Evolutionary conservation across 2,113 vertebrate species (phyloP).

Genomic region (Tenrec ecaudatus): DNA sequence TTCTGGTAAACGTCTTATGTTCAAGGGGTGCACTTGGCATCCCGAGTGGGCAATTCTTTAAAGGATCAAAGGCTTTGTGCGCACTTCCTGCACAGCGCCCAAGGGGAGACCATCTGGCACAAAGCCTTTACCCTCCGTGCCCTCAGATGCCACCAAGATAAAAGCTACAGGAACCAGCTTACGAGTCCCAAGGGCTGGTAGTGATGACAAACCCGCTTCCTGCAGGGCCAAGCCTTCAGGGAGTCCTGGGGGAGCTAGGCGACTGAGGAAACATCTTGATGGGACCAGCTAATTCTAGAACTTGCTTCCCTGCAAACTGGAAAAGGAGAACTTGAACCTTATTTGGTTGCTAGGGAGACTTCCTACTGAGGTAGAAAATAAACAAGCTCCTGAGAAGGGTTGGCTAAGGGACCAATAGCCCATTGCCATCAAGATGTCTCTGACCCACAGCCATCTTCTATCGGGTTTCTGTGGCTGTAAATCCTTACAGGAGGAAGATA

Average conservation of each 20-base stretch:
- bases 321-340: slow-evolving; percentile 53
- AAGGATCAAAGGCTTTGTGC: slow-evolving; percentile 19
- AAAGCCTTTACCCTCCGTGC: neutral
- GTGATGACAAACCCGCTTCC: slow-evolving; percentile 60
- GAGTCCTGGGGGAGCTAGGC: slow-evolving; percentile 33
- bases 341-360: slow-evolving; percentile 14
- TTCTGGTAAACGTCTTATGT: slow-evolving; percentile 51
- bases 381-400: neutral
- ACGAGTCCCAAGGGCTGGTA: neutral
- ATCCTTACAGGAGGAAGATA: too few species aligned
- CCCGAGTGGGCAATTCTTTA: slow-evolving; percentile 53
- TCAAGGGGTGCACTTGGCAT: slow-evolving; percentile 14
- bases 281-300: slow-evolving; percentile 48
- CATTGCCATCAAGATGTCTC: too few species aligned
- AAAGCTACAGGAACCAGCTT: slow-evolving; percentile 10
- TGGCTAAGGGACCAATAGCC: neutral
- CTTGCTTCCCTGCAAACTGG: slow-evolving; percentile 22
- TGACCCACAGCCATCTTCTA: too few species aligned
- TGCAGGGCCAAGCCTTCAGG: neutral
- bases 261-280: slow-evolving; percentile 51
- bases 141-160: slow-evolving; percentile 23
- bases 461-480: too few species aligned
- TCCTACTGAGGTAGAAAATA: slow-evolving; percentile 41
- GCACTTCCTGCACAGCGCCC: neutral
- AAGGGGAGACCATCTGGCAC: slow-evolving; percentile 60